Evolutionary conservation across 1,140 invertebrate species (phyloP), one percentile per base, ranked within the genome.

Genomic region (Triops longicaudatus): DNA sequence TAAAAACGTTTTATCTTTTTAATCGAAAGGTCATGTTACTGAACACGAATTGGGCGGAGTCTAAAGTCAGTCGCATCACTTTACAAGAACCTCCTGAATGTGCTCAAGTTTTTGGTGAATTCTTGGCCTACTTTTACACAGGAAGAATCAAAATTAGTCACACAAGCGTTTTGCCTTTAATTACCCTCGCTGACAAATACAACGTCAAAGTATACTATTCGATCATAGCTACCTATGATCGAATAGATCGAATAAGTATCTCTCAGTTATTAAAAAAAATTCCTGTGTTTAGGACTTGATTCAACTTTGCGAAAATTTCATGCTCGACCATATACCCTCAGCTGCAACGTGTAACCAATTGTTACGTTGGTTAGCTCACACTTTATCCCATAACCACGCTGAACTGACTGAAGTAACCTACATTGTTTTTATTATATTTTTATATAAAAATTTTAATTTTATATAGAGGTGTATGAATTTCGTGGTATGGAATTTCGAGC

Each of bases 131-230:
- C 85, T 92, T 98, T 82, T 98, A 98, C 85, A 96, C 95, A 1
- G 95, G 96, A 26, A 90, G 93, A 83, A 93, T 97, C 79, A 87
- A 90, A 80, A 92, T 97, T 79, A 93, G 90, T 41, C 88, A 95
- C 81, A 87, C 88, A 44, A 91, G 91, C 76, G 94, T 96, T 27
- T 87, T 97, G 83, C 91, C 94, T 14, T 89, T 97, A 79, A 85
- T 97, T 37, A 92, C 91, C 6, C 84, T 98, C 44, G 94, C 94
- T 41, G 95, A 98, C 83, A 98, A 98, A 85, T 98, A 98, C 84
- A 95, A 96, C 86, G 92, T 97, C 6, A 91, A 91, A 86, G 90
- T 91, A 84, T 80, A 79, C 80, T 76, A 79, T 77, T 78, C 37
- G n/a, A n/a, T n/a, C n/a, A n/a, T n/a, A n/a, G n/a, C n/a, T n/a